Evolutionary conservation across 2,888 invertebrate genomes (phyloP), one percentile per base, ranked within the genome.

Genomic region (Koerneria pararmatus): DNA sequence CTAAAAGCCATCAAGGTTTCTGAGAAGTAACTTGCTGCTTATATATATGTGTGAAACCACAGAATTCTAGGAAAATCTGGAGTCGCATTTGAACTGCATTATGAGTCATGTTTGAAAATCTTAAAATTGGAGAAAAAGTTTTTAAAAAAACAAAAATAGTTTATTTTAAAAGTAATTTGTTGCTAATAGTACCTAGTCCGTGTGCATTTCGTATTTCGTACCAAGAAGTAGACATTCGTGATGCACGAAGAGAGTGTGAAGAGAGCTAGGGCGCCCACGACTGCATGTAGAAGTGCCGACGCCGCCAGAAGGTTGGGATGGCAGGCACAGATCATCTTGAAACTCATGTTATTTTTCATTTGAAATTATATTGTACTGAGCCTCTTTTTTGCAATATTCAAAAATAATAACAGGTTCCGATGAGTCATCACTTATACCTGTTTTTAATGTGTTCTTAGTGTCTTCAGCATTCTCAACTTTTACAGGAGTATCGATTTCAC

Each of bases 181-280:
- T n/a, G n/a, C n/a, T n/a, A n/a, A n/a, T n/a, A n/a, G n/a, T n/a
- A n/a, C n/a, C n/a, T n/a, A n/a, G n/a, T n/a, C n/a, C n/a, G n/a
- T n/a, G n/a, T n/a, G n/a, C n/a, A n/a, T n/a, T n/a, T n/a, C n/a
- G n/a, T n/a, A n/a, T n/a, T n/a, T n/a, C 71, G 66, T 64, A 80
- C 80, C 68, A 82, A 60, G 66, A 78, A 83, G 74, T 78, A 82
- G 48, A 79, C 76, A 67, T 81, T 81, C 4, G 80, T 79, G n/a
- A 79, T 75, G 24, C 78, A 72, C 19, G 80, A 74, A 19, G 77
- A 74, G 8, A 82, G 69, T 6, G 79, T 78, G 69, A 80, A 82
- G 11, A 78, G 69, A n/a, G 82, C 78, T 24, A 82, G 68, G 5
- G 82, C 69, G 3, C 78, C 78, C 8, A 79, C 69, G 37, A 81